These are phyloP conservation scores for Brachionus paranguensis DNA, from an alignment of 1,140 invertebrate species.

Conservation along the genomic window DNA sequence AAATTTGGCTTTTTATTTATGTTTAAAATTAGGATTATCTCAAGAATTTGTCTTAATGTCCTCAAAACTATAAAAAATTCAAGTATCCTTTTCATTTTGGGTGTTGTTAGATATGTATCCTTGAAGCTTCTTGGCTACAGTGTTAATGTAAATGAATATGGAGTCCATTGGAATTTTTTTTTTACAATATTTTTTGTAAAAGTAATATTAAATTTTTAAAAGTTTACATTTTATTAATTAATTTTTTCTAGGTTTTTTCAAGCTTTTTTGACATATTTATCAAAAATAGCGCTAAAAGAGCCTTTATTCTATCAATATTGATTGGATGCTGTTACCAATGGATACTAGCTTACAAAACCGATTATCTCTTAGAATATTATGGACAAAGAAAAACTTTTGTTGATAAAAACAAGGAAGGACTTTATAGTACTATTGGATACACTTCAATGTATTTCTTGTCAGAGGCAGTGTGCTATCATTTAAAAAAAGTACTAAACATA, in stretches of 20 bases:
- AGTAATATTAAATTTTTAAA: constrained; percentile 45
- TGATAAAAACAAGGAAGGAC: constrained; percentile 79
- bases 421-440: constrained; percentile 76
- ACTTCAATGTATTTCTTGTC: constrained; percentile 68
- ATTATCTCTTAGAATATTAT: background rate
- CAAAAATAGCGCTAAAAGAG: background rate
- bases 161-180: constrained; percentile 32
- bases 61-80: background rate
- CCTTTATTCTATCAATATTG: background rate
- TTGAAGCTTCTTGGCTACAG: constrained; percentile 48
- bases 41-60: background rate
- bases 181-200: constrained; percentile 8
- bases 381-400: constrained; percentile 49
- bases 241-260: background rate
- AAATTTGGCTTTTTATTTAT: background rate
- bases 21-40: background rate
- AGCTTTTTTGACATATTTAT: background rate
- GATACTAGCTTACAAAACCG: constrained; percentile 30
- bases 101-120: constrained; percentile 61
- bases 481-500: background rate
- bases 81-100: constrained; percentile 59
- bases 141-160: constrained; percentile 6
- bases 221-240: background rate
- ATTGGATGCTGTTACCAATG: background rate
- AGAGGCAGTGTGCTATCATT: background rate